Evolutionary conservation across 2,797 vertebrate genomes (phyloP), one percentile per base, ranked within the genome.

Genomic region (Coregonus sp.): DNA sequence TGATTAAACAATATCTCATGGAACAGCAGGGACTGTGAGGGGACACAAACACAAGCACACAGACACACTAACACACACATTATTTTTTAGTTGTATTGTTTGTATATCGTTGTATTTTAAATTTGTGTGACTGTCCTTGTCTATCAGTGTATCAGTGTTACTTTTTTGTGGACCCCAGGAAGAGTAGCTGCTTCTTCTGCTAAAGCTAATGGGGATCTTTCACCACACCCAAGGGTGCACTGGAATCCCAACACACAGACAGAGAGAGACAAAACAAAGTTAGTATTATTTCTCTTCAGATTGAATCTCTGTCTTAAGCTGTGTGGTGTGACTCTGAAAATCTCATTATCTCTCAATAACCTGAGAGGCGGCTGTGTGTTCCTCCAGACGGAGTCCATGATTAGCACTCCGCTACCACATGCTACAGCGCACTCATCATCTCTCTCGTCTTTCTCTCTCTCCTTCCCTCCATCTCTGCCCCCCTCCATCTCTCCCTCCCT

Each of bases 271-370:
- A 65, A 65, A 47, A 61, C 16, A 16, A 67, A 15, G 37, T 91
- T 86, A 87, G 87, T 87, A 91, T 90, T 82, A 86, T 91, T 92
- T 89, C 85, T 90, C 85, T 82, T 87, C 50, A 85, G 73, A 88
- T 85, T 87, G 82, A 81, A 84, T 90, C 83, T 87, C 80, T 78
- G 75, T 89, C 84, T 88, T 84, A 74, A 75, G 86, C 84, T 75
- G 81, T 87, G 86, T 85, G 89, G 89, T 85, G 88, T 85, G 50
- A 82, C 79, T 78, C 85, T 74, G 85, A 92, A 83, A 91, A 90
- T 91, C 86, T 84, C 87, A 93, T 93, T 92, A 91, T 91, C 86
- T 90, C 84, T 81, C 91, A 92, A 91, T 91, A 90, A 91, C 78
- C 88, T 79, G 86, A 16, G 77, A 88, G 90, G 83, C 85, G 78